Base-by-base conservation (phyloP, 1,140 invertebrate species). In the Drosophila sp. region DNA sequence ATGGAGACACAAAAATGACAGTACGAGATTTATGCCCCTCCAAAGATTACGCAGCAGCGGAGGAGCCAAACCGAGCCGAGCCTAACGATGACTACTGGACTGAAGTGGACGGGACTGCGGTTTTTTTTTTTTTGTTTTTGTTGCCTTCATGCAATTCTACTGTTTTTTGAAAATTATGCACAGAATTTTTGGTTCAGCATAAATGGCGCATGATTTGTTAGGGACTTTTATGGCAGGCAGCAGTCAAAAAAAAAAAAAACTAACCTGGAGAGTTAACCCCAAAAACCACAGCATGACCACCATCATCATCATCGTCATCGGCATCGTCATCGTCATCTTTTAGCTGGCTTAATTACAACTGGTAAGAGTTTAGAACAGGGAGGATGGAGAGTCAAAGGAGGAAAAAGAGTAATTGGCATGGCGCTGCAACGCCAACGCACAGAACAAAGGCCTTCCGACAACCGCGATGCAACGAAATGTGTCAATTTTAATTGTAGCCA, bases 1-100 rank as follows among this genome's bases (percentile, higher is more conserved):
- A 90, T 90, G 89, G 83, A 89, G 89, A 90, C 89, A 89, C 89
- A 90, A 90, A 90, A 90, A 91, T 90, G 84, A 91, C 89, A 89
- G 83, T 73, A 77, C 72, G 80, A 90, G 89, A 90, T 90, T 90
- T 90, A 90, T 90, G 89, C 76, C 76, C 66, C 89, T 70, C 78
- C 79, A 79, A 73, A 89, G 84, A 87, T 87, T 87, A 87, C 83
- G 83, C 83, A 87, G 83, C 84, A 87, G 83, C 64, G 69, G 66
- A 79, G 55, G 47, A 50, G 35, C 29, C 10, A 4, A 6, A 25
- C 8, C 0, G 56, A 44, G 23, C 30, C 44, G 30, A 55, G 38
- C 3, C 17, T 11, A 54, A 56, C 30, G 23, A 62, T 70, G 79
- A 78, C 78, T 72, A 81, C 62, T 72, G 65, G 30, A 32, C 65